Percentiles rank a stretch among this genome's conserved stretches.
Evolutionary conservation across 2,888 invertebrate genomes (phyloP).

Genomic region (Mantis religiosa): DNA sequence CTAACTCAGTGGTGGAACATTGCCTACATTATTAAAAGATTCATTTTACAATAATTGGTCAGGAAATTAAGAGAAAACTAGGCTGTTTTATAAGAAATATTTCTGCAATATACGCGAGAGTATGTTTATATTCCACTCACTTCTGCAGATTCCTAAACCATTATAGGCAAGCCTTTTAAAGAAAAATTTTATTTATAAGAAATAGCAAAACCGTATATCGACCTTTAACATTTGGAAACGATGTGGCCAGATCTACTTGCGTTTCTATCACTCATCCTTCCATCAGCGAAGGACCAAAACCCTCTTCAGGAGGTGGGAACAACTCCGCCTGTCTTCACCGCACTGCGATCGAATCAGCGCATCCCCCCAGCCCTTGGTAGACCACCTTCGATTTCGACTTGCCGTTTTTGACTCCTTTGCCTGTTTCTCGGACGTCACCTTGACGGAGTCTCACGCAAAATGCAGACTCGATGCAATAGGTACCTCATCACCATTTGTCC

Average conservation of each 20-base stretch:
- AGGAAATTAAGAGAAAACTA: too few species aligned
- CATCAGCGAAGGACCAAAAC: background rate
- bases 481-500: background rate
- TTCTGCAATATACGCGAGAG: too few species aligned
- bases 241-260: background rate
- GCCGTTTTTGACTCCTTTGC: background rate
- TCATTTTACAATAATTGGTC: too few species aligned
- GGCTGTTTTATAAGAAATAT: too few species aligned
- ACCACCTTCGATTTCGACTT: background rate
- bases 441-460: background rate
- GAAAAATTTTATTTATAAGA: background rate
- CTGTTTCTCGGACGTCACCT: background rate
- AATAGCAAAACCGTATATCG: background rate
- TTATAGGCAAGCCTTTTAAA: background rate
- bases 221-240: background rate
- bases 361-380: background rate
- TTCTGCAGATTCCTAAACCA: too few species aligned
- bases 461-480: background rate
- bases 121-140: too few species aligned
- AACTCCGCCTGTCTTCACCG: background rate
- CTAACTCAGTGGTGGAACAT: too few species aligned
- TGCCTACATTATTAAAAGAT: too few species aligned
- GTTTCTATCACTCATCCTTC: background rate
- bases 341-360: background rate
- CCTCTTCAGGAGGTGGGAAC: background rate